Evolutionary conservation across 2,113 vertebrate genomes (phyloP), one percentile per base, ranked within the genome.

Genomic region (Paedocypris sp.): DNA sequence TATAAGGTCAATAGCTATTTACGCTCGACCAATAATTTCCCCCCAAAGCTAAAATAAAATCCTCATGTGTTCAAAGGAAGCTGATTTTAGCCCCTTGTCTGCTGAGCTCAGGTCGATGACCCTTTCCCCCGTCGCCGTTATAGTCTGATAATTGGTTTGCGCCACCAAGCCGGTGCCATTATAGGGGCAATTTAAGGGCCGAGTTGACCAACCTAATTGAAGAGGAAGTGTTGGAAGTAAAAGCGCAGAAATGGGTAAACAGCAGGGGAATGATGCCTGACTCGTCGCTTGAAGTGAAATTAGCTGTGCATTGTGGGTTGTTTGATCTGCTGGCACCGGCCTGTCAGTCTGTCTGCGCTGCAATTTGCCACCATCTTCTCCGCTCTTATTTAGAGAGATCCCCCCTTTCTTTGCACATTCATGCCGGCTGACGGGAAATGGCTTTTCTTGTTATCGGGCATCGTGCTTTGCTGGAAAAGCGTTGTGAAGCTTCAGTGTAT

Each of bases 381-480:
- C 1, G 4, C 22, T 50, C 15, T 32, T 39, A 41, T 58, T 69
- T 64, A 16, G 20, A 25, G 22, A 54, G 28, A 43, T 43, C 20
- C 26, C 28, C n/a, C 35, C 19, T 56, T 38, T 52, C 36, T 31
- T 6, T 39, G 15, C 13, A 19, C 56, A 47, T 48, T 66, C 23
- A 31, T 64, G 52, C 54, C 38, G 60, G 50, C 52, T 45, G 28
- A 57, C 49, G 38, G 31, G 67, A 67, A 70, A 67, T 61, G 47
- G 58, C 48, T 53, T 61, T 63, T 68, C 59, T 61, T 25, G 63
- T 60, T 56, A 68, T 63, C 62, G 13, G 22, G 41, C 48, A 28
- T 57, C 13, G 33, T 29, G 38, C 3, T 60, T 47, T 45, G 31
- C 39, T 16, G 20, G 42, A 46, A 60, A n/a, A n/a, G n/a, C n/a